Evolutionary conservation across 2,888 invertebrate genomes (phyloP), one percentile per base, ranked within the genome.

Genomic region (Gasteruption jaculator): DNA sequence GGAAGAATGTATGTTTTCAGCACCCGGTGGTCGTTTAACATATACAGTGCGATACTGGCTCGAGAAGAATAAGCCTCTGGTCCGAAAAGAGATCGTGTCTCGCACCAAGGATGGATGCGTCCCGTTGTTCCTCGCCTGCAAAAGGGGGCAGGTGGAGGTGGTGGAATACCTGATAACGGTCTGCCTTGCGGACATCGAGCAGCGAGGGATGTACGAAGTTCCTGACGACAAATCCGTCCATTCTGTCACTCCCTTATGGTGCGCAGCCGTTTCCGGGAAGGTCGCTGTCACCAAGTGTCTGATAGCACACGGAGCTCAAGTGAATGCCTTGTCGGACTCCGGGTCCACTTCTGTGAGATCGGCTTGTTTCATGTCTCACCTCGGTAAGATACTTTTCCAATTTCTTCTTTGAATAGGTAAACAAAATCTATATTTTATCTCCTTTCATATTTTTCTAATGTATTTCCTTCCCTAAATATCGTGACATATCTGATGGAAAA

Each of bases 331-430:
- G 29, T 89, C 88, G 1, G 92, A 92, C 73, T 84, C 86, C 18
- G 91, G 91, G 47, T 91, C 91, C 7, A 89, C 90, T 38, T 89
- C 92, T 7, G 89, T 92, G 42, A 79, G 93, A 56, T 90, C 90
- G 43, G 91, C 93, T 8, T 93, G 93, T 72, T 93, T 90, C 73
- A 91, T 92, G 91, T 86, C 91, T 46, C 86, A 90, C 73, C 73
- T 83, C 46, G 86, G 86, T 60, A 85, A 85, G 56, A 38, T 15
- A 16, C 20, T 31, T n/a, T n/a, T n/a, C n/a, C n/a, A n/a, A n/a
- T n/a, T n/a, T n/a, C n/a, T n/a, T n/a, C n/a, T n/a, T n/a, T n/a
- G n/a, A n/a, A n/a, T n/a, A n/a, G n/a, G n/a, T n/a, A n/a, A n/a
- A n/a, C n/a, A n/a, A n/a, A n/a, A n/a, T n/a, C n/a, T n/a, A n/a